Conservation (phyloP, 2,888 invertebrate species). For the Trichacis sp. region DNA sequence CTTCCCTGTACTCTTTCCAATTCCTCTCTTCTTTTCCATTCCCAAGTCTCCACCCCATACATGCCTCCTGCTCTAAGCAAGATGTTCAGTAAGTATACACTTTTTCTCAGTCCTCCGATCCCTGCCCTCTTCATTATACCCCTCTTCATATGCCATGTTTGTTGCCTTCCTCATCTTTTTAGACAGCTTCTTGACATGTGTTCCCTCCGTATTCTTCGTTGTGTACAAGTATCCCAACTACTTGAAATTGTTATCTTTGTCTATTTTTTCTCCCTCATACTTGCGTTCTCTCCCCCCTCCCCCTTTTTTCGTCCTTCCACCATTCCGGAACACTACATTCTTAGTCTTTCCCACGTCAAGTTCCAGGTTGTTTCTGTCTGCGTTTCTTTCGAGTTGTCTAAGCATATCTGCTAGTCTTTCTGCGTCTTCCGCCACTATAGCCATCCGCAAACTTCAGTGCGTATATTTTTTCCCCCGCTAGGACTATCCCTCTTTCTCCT, state of each 20-base stretch:
- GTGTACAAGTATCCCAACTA: constrained; percentile 28
- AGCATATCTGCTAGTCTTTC: constrained; percentile 15
- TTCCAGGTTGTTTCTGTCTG: constrained; percentile 8
- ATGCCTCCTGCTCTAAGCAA: constrained; percentile 12
- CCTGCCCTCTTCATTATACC: constrained; percentile 20
- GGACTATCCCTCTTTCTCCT: no score
- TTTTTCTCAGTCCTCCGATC: constrained; percentile 6
- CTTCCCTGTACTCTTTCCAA: constrained; percentile 17
- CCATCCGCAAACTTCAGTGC: neutral
- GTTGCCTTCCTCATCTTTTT: constrained; percentile 23
- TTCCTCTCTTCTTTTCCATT: constrained; percentile 16
- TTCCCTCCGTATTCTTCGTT: neutral
- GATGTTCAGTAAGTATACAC: constrained; percentile 19
- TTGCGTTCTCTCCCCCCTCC: constrained; percentile 14
- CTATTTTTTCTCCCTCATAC: constrained; percentile 9
- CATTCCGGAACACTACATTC: constrained; percentile 27
- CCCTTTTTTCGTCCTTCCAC: constrained; percentile 13
- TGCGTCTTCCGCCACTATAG: neutral
- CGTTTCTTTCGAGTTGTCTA: no score
- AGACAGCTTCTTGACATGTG: constrained; percentile 9
- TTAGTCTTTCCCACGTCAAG: constrained; percentile 20
- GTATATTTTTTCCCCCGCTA: no score
- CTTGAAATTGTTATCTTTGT: constrained; percentile 19
- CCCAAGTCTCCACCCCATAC: constrained; percentile 29
- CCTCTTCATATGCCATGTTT: constrained; percentile 26